Evolutionary conservation across 2,113 vertebrate species (phyloP), one percentile per base, ranked within the genome.

Genomic region (Taurulus bubalis): DNA sequence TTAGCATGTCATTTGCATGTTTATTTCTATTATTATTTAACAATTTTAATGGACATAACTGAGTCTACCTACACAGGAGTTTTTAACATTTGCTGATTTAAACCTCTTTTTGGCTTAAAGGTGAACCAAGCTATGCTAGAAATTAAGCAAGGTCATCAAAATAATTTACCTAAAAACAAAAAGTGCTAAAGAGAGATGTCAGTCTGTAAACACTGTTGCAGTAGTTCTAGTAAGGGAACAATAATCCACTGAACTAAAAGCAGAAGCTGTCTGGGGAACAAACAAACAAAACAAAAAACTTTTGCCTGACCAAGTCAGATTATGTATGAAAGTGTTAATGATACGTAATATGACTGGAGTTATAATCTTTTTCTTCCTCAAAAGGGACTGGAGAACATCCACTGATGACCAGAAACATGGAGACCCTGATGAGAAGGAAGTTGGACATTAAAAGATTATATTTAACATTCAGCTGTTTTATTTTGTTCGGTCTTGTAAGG

Each of bases 341-440:
- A 36, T 40, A 15, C 32, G 59, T 62, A 32, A 36, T 38, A n/a
- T n/a, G 2, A 20, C n/a, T 24, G 6, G 0, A 8, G 6, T 20
- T 15, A 18, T 53, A 0, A 16, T 45, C 0, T 60, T 53, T 42
- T 53, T 90, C 90, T 32, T 91, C 92, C 94, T 96, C 84, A 16
- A 75, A 94, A 99, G 97, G 98, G 97, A 45, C 95, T 99, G 84
- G 97, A 99, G 88, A 98, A 96, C 92, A 96, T 99, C 79, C 71
- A 97, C 53, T 97, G 85, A 96, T 38, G 30, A 62, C 3, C 12
- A 80, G 40, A 20, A 70, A 49, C n/a, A 60, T 4, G 24, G 65
- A 74, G 38, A 73, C 14, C 30, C n/a, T 0, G 0, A 20, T 4
- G 24, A 63, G 55, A 58, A 70, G n/a, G 79, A 79, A 40, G 14